phyloP scores from a whole-genome alignment of 1,140 invertebrate genomes.

The Doryteuthis pealeii region DNA sequence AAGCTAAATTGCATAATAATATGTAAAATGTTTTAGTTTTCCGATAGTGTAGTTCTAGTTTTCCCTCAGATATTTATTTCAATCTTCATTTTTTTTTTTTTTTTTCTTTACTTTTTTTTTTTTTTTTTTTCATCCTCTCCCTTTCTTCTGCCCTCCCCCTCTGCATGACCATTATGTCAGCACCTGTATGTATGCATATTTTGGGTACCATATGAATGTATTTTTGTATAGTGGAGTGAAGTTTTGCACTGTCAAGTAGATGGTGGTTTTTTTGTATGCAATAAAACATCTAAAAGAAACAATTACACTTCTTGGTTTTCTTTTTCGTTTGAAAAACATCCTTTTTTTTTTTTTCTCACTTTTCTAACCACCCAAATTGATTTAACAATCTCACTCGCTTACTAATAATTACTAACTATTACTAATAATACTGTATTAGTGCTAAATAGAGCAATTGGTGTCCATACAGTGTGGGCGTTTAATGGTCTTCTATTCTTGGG shows the following conservation, averaged over 20 bases:
- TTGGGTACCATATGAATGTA: slow-evolving; percentile 19
- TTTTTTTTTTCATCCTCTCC: too few relatives aligned
- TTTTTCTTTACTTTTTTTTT: not conserved
- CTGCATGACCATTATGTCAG: slow-evolving; percentile 5
- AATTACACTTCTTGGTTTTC: not conserved
- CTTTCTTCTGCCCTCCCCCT: not conserved
- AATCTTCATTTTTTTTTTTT: too few relatives aligned
- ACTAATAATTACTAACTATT: not conserved
- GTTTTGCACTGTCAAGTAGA: slow-evolving; percentile 27
- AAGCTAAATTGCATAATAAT: too few relatives aligned
- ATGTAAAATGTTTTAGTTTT: too few relatives aligned
- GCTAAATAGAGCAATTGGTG: too few relatives aligned
- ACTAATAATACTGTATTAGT: too few relatives aligned
- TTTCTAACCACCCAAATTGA: too few relatives aligned
- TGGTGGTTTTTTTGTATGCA: slow-evolving; percentile 31
- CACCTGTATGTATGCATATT: slow-evolving; percentile 19
- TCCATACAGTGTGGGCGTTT: too few relatives aligned
- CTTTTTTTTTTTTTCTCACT: not conserved
- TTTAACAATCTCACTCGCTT: too few relatives aligned
- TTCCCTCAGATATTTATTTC: not conserved
- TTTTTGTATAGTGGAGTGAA: slow-evolving; percentile 33
- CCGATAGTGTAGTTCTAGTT: not conserved
- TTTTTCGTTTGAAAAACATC: not conserved
- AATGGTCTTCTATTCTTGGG: too few relatives aligned
- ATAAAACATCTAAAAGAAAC: slow-evolving; percentile 18